These are phyloP conservation scores for Drosophila bifasciata DNA, from an alignment of 1,140 invertebrate genomes.

Conservation along the genomic window DNA sequence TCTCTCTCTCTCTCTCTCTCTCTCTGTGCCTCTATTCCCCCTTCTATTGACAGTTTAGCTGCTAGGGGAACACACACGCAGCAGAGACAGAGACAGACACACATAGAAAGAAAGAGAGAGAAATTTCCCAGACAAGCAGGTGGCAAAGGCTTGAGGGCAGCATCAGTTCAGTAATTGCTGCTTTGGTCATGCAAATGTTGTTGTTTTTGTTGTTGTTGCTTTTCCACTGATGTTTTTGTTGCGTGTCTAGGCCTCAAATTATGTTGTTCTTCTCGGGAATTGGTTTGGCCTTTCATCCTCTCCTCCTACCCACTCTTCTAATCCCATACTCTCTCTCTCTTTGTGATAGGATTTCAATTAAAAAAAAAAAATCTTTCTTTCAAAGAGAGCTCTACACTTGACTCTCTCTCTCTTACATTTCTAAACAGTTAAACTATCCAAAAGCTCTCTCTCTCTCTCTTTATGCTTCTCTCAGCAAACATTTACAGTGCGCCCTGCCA, in stretches of 20 bases:
- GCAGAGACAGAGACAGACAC: slow-evolving; percentile 19
- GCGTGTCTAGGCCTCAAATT: slow-evolving; percentile 54
- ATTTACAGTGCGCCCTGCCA: background rate
- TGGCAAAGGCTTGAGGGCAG: slow-evolving; percentile 66
- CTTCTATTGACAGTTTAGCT: slow-evolving; percentile 71
- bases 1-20: slow-evolving; percentile 20
- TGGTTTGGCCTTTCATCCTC: slow-evolving; percentile 36
- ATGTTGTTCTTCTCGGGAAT: slow-evolving; percentile 69
- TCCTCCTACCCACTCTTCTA: background rate
- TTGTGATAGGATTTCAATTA: slow-evolving; percentile 72
- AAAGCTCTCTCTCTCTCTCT: background rate
- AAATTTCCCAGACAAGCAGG: slow-evolving; percentile 75
- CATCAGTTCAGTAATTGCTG: slow-evolving; percentile 67
- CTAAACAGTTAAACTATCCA: no score
- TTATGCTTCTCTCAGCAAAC: slow-evolving; percentile 6
- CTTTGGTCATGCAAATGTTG: slow-evolving; percentile 69
- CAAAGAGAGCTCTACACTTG: background rate
- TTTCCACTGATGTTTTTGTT: background rate
- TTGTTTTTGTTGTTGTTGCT: slow-evolving; percentile 33
- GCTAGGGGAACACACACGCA: slow-evolving; percentile 75
- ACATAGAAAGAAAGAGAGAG: slow-evolving; percentile 34
- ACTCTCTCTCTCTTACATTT: no score
- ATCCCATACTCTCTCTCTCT: slow-evolving; percentile 2
- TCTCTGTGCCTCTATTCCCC: slow-evolving; percentile 10
- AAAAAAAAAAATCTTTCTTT: slow-evolving; percentile 23